Conservation (phyloP, 1,140 invertebrate species). For the Drosophila paulistorum region DNA sequence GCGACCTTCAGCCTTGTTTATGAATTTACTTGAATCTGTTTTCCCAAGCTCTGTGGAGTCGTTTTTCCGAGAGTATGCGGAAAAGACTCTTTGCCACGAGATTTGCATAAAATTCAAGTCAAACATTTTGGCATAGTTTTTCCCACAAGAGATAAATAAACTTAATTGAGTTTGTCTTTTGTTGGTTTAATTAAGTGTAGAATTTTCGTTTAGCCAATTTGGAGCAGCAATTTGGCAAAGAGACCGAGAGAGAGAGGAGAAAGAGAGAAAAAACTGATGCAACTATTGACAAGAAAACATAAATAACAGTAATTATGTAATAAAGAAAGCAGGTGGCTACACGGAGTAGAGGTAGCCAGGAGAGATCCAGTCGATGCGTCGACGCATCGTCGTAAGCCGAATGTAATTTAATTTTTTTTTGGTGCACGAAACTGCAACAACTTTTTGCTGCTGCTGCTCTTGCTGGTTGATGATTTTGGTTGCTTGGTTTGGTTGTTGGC, state of each 20-base stretch:
- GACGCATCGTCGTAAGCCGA: conserved; percentile 47
- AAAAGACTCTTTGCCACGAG: conserved; percentile 55
- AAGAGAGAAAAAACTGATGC: conserved; percentile 33
- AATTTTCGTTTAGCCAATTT: conserved; percentile 43
- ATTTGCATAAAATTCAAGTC: conserved; percentile 68
- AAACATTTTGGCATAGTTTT: conserved; percentile 30
- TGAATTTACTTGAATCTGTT: conserved; percentile 36
- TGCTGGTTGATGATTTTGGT: conserved; percentile 39
- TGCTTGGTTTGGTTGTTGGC: conserved; percentile 23
- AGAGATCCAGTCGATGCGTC: conserved; percentile 62
- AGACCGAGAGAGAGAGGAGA: neutral
- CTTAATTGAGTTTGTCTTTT: conserved; percentile 45
- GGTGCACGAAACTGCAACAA: conserved; percentile 60
- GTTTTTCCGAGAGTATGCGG: conserved; percentile 69
- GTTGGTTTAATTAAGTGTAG: conserved; percentile 42
- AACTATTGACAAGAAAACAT: conserved; percentile 47
- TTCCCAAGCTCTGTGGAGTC: conserved; percentile 51
- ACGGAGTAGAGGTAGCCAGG: conserved; percentile 23
- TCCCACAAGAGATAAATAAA: conserved; percentile 53
- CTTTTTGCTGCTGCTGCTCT: conserved; percentile 49
- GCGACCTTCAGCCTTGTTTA: conserved; percentile 66
- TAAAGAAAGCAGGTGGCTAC: conserved; percentile 43
- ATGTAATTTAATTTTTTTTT: conserved; percentile 33
- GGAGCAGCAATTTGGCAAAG: conserved; percentile 1
- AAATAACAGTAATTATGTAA: conserved; percentile 52